Conservation (phyloP, 2,797 vertebrate genomes). For the Myotis pilosus region DNA sequence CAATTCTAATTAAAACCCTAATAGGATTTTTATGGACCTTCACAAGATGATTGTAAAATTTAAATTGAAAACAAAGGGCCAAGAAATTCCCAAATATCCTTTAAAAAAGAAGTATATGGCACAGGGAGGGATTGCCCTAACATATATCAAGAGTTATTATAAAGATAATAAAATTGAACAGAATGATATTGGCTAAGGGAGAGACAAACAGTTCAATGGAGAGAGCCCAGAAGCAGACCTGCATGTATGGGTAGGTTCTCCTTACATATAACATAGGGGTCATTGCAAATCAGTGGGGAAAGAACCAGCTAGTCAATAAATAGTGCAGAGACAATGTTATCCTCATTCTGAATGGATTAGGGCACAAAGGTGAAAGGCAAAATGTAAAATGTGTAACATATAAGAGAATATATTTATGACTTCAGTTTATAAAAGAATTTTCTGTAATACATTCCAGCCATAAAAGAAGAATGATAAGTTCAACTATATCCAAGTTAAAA, state of each 20-base stretch:
- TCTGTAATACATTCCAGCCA: not conserved
- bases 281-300: not conserved
- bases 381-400: not conserved
- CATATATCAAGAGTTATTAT: not conserved
- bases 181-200: not conserved
- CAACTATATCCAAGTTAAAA: not conserved
- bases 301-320: not conserved
- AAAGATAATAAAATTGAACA: not conserved
- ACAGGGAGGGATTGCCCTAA: not conserved
- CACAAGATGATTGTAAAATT: not conserved
- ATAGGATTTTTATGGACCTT: not conserved
- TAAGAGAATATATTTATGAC: not conserved
- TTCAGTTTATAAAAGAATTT: not conserved
- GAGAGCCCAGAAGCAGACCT: not conserved
- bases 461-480: not conserved
- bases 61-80: not conserved
- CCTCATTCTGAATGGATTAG: not conserved
- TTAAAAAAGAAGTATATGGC: not conserved
- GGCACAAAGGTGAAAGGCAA: not conserved
- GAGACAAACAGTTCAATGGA: not conserved
- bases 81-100: not conserved
- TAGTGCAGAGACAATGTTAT: not conserved
- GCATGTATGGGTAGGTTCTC: not conserved
- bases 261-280: not conserved
- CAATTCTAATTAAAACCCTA: not conserved